These are phyloP conservation scores for Littorina saxatilis DNA, from an alignment of 1,140 invertebrate species.

Conservation along the genomic window DNA sequence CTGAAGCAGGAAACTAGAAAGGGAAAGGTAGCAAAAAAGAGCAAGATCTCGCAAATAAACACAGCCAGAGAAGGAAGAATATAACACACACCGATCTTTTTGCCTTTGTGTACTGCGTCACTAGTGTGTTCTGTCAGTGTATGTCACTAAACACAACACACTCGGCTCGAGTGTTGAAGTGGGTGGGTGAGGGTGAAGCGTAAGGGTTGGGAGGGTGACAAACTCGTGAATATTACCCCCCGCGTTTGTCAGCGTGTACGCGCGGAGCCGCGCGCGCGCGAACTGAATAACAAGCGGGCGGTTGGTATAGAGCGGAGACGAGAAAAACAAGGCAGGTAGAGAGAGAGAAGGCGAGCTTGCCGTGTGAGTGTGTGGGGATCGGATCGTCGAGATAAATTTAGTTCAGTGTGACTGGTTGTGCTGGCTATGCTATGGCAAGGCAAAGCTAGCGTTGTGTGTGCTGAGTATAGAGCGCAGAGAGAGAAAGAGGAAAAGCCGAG, in stretches of 20 bases:
- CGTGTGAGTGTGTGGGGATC: constrained; percentile 2
- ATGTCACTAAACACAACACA: too few relatives aligned
- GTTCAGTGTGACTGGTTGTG: constrained; percentile 19
- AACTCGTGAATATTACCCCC: background rate
- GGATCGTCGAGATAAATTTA: constrained; percentile 41
- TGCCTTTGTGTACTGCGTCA: background rate
- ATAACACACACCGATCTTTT: background rate
- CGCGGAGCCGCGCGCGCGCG: background rate
- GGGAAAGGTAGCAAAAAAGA: background rate
- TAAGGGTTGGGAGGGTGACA: background rate
- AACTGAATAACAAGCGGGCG: background rate
- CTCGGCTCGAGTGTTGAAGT: background rate
- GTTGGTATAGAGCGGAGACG: background rate
- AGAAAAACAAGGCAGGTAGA: background rate
- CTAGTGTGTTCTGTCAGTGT: constrained; percentile 1
- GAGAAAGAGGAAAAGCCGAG: constrained; percentile 1
- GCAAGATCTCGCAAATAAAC: background rate
- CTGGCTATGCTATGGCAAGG: background rate
- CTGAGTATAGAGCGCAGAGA: background rate
- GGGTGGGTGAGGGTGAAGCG: constrained; percentile 11
- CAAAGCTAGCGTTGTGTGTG: background rate
- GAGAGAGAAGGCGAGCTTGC: background rate
- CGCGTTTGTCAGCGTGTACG: background rate
- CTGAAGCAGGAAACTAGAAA: background rate
- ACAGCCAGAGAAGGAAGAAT: too few relatives aligned